Evolutionary conservation across 1,140 invertebrate species (phyloP), one percentile per base, ranked within the genome.

Genomic region (Bombus superbus): DNA sequence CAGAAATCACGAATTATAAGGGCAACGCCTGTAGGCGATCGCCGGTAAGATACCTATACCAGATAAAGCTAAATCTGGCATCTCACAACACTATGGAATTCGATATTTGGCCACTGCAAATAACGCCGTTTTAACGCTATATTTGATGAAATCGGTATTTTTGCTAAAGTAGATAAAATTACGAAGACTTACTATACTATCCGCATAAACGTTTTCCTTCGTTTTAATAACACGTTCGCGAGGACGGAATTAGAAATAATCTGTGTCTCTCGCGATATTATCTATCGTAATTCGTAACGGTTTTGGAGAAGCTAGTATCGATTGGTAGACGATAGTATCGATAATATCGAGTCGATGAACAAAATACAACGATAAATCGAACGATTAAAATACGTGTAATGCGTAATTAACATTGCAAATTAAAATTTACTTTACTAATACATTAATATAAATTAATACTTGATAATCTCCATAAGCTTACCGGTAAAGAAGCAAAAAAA

Each of bases 31-130:
- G 22, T 3, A 44, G 72, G 72, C 72, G 72, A 47, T 74, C 9
- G 40, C 42, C 72, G 72, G 72, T 74, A 42, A 74, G 72, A 44
- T 74, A 74, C 72, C 72, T 74, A 74, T 74, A 74, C 44, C 35
- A n/a, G 72, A 74, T 74, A 74, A 44, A 74, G n/a, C 18, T 74
- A 74, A 74, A 74, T 74, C 72, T 74, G 72, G 32, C 32, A 44
- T 44, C 72, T 47, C 18, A 74, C 72, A 73, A 22, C n/a, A 32
- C 72, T 47, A 22, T 74, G 72, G 42, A 74, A 74, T 32, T 32
- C 42, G 72, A 74, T 74, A 74, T 47, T 74, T 74, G 40, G 40
- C 42, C 42, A 74, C n/a, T 32, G 72, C n/a, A 11, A 25, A 32
- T 47, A 9, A 72, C 25, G 38, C 1, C 15, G 11, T n/a, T n/a